These are phyloP conservation scores for Diploscapter pachys DNA, from an alignment of 1,140 invertebrate genomes.

Conservation along the genomic window DNA sequence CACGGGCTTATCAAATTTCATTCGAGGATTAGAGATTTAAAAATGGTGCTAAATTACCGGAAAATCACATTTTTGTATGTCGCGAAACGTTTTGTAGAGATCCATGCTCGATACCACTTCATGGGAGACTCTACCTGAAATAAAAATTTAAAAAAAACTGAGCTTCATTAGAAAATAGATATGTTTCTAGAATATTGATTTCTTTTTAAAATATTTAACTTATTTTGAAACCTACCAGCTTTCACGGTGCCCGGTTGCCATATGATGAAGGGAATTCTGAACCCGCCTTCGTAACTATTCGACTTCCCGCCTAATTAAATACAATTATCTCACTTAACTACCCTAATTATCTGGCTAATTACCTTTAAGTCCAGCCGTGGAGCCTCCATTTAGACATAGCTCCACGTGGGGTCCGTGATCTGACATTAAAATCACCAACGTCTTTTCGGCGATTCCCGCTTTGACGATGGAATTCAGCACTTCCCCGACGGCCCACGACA, in stretches of 20 bases:
- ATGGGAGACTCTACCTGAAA: slow-evolving; percentile 41
- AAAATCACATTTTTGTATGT: slow-evolving; percentile 18
- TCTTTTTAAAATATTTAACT: too few relatives aligned
- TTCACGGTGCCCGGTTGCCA: slow-evolving; percentile 59
- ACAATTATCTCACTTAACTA: neutral
- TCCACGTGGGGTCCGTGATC: slow-evolving; percentile 58
- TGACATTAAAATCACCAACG: slow-evolving; percentile 55
- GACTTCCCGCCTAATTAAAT: slow-evolving; percentile 51
- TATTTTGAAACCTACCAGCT: slow-evolving; percentile 12
- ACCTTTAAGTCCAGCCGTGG: slow-evolving; percentile 53
- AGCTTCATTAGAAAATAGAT: too few relatives aligned
- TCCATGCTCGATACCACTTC: slow-evolving; percentile 52
- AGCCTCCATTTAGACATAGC: slow-evolving; percentile 56
- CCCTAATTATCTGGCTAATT: neutral
- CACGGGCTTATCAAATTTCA: neutral
- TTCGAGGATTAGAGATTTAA: neutral
- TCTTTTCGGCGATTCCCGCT: slow-evolving; percentile 42
- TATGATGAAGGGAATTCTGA: slow-evolving; percentile 54
- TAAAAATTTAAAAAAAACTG: too few relatives aligned
- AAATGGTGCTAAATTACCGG: neutral
- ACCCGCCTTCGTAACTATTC: slow-evolving; percentile 56
- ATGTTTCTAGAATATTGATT: too few relatives aligned
- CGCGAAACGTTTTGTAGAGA: slow-evolving; percentile 46
- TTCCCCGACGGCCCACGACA: slow-evolving; percentile 59
- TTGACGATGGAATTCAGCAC: slow-evolving; percentile 43